Evolutionary conservation across 2,113 vertebrate genomes (phyloP).

Genomic region (Salvelinus alpinus): DNA sequence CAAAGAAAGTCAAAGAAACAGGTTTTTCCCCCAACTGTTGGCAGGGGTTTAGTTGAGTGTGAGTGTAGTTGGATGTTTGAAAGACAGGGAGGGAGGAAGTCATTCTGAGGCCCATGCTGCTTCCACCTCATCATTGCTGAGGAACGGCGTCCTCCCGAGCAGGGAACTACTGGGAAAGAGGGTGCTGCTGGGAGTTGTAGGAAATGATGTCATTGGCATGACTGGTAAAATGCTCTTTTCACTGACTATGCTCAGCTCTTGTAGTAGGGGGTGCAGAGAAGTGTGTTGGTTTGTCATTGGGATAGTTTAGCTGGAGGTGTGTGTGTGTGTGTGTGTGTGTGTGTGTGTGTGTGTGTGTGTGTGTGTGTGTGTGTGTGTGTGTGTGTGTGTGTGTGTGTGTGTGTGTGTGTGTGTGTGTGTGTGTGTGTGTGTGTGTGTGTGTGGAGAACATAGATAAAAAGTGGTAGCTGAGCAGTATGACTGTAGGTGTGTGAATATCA

Average conservation of each 20-base stretch:
- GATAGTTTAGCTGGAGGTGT: not conserved
- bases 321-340: not conserved
- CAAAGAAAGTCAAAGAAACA: not conserved
- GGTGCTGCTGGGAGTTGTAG: not conserved
- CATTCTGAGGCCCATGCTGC: not conserved
- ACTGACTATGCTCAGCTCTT: not conserved
- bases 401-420: not conserved
- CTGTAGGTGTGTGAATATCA: not conserved
- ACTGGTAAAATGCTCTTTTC: not conserved
- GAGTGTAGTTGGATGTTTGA: not conserved
- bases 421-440: too few species aligned
- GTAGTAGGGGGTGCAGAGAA: conserved; percentile 10
- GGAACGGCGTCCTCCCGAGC: too few species aligned
- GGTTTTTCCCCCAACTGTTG: not conserved
- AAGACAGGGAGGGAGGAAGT: not conserved
- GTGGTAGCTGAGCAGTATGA: not conserved
- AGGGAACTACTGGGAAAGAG: not conserved
- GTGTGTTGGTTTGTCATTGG: not conserved
- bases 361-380: not conserved
- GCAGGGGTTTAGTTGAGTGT: not conserved
- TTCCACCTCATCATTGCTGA: not conserved
- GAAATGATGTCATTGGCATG: not conserved
- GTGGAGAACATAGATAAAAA: too few species aligned
- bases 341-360: too few species aligned
- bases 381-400: not conserved